Conservation (phyloP, 2,888 invertebrate species). For the Eupithecia insigniata region DNA sequence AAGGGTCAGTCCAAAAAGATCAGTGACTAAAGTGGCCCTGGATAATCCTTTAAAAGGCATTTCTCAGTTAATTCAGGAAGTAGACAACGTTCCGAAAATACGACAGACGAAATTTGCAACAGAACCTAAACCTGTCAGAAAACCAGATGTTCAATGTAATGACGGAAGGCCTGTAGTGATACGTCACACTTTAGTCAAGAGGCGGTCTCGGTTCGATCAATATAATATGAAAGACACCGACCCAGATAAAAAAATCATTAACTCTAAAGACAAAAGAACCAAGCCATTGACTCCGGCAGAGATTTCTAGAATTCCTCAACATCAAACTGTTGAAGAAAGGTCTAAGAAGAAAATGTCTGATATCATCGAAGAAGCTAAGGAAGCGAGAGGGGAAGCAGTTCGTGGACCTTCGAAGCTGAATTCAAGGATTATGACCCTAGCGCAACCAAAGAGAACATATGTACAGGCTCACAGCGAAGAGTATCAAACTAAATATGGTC, state of each 20-base stretch:
- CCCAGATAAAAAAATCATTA: constrained; percentile 40
- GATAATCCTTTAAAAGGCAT: constrained; percentile 75
- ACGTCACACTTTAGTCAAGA: constrained; percentile 51
- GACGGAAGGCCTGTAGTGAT: constrained; percentile 47
- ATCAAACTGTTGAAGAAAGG: constrained; percentile 51
- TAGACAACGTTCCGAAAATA: constrained; percentile 70
- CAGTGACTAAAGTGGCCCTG: constrained; percentile 45
- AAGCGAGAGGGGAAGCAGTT: constrained; percentile 78
- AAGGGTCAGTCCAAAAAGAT: constrained; percentile 37
- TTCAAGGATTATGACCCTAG: constrained; percentile 68
- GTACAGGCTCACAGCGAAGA: constrained; percentile 69
- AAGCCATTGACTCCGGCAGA: constrained; percentile 39
- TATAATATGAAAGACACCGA: constrained; percentile 48
- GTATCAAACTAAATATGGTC: constrained; percentile 61
- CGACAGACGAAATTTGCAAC: constrained; percentile 51
- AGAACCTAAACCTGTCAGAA: constrained; percentile 56
- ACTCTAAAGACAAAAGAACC: constrained; percentile 45
- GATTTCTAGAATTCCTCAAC: constrained; percentile 38
- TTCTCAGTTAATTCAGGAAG: constrained; percentile 71
- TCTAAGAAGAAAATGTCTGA: constrained; percentile 63
- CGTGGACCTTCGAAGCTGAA: constrained; percentile 66
- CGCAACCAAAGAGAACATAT: constrained; percentile 72
- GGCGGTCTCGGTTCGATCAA: constrained; percentile 57
- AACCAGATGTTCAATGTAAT: constrained; percentile 47
- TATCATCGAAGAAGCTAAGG: constrained; percentile 73